These are phyloP conservation scores for Nomada lathburiana DNA, from an alignment of 2,888 invertebrate genomes.

Conservation along the genomic window DNA sequence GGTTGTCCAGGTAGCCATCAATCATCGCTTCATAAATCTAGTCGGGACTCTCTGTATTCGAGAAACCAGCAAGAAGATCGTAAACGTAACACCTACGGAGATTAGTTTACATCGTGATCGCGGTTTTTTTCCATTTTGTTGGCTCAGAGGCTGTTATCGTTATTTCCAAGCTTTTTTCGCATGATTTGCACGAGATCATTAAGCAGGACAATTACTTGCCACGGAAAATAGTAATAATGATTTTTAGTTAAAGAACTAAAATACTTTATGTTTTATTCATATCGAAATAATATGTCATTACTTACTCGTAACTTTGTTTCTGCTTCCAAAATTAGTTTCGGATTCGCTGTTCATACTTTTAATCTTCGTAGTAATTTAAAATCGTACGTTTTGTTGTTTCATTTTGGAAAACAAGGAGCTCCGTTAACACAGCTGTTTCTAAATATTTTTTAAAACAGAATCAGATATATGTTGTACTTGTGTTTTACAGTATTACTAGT, in stretches of 20 bases:
- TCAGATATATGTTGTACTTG: not conserved
- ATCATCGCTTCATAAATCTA: constrained; percentile 62
- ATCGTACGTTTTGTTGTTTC: not conserved
- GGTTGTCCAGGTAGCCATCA: constrained; percentile 21
- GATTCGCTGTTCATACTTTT: too few species aligned
- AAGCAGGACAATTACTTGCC: too few species aligned
- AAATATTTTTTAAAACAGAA: too few species aligned
- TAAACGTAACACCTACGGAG: constrained; percentile 33
- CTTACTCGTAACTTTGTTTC: not conserved
- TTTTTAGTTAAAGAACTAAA: not conserved
- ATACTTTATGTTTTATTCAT: not conserved
- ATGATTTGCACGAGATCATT: not conserved
- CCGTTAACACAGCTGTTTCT: too few species aligned
- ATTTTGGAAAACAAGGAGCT: not conserved
- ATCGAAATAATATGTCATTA: too few species aligned
- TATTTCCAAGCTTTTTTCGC: not conserved
- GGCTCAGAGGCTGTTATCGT: not conserved
- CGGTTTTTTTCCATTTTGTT: constrained; percentile 1
- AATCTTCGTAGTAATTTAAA: too few species aligned
- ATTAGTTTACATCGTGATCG: constrained; percentile 17
- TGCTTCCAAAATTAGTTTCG: not conserved
- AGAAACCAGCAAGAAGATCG: constrained; percentile 30
- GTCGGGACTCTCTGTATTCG: constrained; percentile 6
- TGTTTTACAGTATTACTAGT: not conserved
- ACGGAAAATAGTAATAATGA: not conserved